A percentile compares a stretch with the other conserved stretches of the same genome.
Evolutionary conservation across 2,113 vertebrate genomes (phyloP).

Genomic region (Haemorhous mexicanus): DNA sequence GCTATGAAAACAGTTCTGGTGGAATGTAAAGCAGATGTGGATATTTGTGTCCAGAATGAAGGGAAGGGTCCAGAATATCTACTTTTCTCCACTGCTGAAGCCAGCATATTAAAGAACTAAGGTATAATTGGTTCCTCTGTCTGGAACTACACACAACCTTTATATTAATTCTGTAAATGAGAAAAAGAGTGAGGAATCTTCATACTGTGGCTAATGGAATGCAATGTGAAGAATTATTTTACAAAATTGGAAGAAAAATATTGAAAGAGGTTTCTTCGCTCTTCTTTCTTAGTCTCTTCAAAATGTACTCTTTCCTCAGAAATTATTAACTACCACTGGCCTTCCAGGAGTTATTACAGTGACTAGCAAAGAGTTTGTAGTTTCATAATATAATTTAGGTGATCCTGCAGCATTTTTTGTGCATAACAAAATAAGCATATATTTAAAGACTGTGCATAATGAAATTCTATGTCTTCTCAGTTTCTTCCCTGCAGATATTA

Average conservation of each 20-base stretch:
- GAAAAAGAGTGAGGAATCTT: background rate
- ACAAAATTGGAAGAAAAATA: background rate
- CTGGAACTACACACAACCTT: background rate
- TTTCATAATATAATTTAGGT: background rate
- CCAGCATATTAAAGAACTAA: background rate
- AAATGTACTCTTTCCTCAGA: background rate
- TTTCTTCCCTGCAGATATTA: background rate
- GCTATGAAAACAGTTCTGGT: background rate
- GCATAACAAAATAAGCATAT: background rate
- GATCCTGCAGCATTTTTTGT: background rate
- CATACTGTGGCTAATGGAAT: background rate
- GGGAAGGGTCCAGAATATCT: background rate
- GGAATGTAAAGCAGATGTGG: slow-evolving; percentile 28
- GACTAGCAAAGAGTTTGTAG: background rate
- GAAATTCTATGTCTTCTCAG: background rate
- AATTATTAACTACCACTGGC: background rate
- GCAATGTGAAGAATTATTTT: background rate
- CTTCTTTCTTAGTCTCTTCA: background rate
- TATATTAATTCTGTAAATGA: background rate
- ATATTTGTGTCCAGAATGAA: background rate
- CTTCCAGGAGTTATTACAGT: background rate
- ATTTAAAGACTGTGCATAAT: background rate
- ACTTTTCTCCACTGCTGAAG: background rate
- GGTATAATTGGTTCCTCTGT: background rate
- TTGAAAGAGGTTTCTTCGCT: background rate